Percentiles rank a stretch among this genome's conserved stretches.
These are phyloP conservation scores for Acanthaster planci DNA, from an alignment of 35 echinoderm and acorn worm species.

Conservation along the genomic window DNA sequence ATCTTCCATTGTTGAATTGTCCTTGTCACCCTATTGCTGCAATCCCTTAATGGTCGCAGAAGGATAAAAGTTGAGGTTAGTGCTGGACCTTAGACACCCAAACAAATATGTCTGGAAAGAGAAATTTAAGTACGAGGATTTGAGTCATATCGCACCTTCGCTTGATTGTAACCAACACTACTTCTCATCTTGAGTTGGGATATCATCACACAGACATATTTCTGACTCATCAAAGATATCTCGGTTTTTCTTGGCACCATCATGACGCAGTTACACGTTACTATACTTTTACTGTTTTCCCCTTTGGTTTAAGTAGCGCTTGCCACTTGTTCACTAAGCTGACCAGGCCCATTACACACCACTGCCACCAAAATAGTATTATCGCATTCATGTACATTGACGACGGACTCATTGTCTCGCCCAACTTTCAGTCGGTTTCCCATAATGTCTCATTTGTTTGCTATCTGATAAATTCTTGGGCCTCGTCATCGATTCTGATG, in stretches of 20 bases:
- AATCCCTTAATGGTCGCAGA: too few relatives aligned
- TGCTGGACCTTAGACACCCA: too few relatives aligned
- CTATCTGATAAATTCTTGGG: background rate
- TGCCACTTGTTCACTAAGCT: slow-evolving; percentile 17
- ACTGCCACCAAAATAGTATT: background rate
- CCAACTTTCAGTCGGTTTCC: background rate
- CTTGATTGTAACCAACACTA: background rate
- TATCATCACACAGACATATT: slow-evolving; percentile 38
- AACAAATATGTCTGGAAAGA: too few relatives aligned
- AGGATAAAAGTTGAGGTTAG: too few relatives aligned
- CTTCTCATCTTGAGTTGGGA: slow-evolving; percentile 26
- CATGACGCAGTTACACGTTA: background rate
- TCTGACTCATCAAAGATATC: background rate
- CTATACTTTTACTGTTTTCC: slow-evolving; percentile 16
- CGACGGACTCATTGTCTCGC: background rate
- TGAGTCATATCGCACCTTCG: background rate
- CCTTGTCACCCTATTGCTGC: too few relatives aligned
- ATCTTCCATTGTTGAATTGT: too few relatives aligned
- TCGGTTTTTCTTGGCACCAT: slow-evolving; percentile 12
- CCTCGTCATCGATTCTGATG: background rate
- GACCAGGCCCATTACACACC: background rate
- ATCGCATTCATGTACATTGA: background rate
- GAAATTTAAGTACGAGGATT: too few relatives aligned
- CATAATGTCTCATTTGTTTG: background rate
- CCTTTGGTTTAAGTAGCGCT: slow-evolving; percentile 29